These are phyloP conservation scores for Tonatia bakeri DNA, from an alignment of 2,113 vertebrate genomes.

Conservation along the genomic window DNA sequence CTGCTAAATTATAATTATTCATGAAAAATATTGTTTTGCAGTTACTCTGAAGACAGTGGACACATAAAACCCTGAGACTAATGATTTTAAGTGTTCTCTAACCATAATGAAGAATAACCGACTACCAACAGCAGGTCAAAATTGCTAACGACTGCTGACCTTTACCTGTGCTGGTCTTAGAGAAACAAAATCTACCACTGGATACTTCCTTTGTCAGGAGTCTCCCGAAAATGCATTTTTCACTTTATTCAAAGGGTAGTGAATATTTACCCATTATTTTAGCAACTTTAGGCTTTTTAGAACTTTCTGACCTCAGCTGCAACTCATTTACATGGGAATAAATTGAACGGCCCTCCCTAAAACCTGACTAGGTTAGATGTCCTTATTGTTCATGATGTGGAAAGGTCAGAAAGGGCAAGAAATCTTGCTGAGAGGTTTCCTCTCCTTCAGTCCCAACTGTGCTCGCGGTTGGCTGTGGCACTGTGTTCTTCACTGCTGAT, in stretches of 20 bases:
- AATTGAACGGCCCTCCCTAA: neutral
- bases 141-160: neutral
- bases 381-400: neutral
- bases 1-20: neutral
- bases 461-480: neutral
- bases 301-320: neutral
- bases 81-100: neutral
- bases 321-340: neutral
- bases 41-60: neutral
- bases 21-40: neutral
- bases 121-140: neutral
- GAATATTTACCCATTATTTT: neutral
- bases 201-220: neutral
- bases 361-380: neutral
- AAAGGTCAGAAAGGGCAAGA: constrained; percentile 2
- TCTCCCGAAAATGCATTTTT: neutral
- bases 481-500: neutral
- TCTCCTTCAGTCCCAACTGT: neutral
- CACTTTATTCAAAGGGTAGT: neutral
- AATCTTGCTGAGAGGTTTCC: neutral
- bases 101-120: neutral
- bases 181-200: constrained; percentile 13
- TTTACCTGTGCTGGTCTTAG: neutral
- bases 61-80: neutral
- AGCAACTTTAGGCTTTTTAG: neutral